These are phyloP conservation scores for Callosobruchus maculatus DNA, from an alignment of 2,888 invertebrate species.

Conservation along the genomic window DNA sequence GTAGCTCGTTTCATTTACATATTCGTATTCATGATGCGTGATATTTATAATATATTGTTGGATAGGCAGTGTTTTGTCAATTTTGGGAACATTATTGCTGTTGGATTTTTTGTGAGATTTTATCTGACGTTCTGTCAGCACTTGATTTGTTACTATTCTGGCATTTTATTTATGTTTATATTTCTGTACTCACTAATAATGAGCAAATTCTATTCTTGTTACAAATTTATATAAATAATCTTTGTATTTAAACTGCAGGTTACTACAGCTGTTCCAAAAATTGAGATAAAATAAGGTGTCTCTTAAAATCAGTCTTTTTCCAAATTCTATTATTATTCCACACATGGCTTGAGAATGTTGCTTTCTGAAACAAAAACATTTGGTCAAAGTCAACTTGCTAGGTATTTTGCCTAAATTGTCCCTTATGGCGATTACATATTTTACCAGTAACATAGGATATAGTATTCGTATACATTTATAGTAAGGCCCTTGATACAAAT, in stretches of 20 bases:
- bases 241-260: too few relatives aligned
- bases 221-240: not conserved
- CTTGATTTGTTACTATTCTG: slow-evolving; percentile 31
- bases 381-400: too few relatives aligned
- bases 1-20: not conserved
- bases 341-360: too few relatives aligned
- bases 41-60: slow-evolving; percentile 28
- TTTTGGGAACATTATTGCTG: slow-evolving; percentile 43
- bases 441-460: not conserved
- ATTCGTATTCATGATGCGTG: slow-evolving; percentile 15
- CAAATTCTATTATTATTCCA: too few relatives aligned
- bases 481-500: not conserved
- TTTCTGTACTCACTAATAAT: not conserved
- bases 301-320: too few relatives aligned
- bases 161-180: slow-evolving; percentile 9
- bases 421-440: not conserved
- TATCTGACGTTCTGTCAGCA: slow-evolving; percentile 38
- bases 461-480: not conserved
- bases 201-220: not conserved
- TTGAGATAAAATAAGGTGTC: too few relatives aligned
- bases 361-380: too few relatives aligned
- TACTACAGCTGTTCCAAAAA: too few relatives aligned
- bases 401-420: too few relatives aligned
- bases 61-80: slow-evolving; percentile 34
- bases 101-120: slow-evolving; percentile 48